Evolutionary conservation across 1,140 invertebrate genomes (phyloP).

Genomic region (Camponotus pennsylvanicus): DNA sequence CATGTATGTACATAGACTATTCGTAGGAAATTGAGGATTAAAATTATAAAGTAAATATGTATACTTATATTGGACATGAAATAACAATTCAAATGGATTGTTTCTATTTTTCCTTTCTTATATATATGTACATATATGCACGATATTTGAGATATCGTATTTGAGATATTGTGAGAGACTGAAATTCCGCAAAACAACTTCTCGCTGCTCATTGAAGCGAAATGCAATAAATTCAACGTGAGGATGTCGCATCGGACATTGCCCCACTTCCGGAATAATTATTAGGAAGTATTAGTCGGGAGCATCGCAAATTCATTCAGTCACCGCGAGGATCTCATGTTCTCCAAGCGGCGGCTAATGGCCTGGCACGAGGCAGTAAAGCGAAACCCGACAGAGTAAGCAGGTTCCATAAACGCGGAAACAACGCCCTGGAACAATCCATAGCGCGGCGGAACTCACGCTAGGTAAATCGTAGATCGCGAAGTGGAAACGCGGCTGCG

Average conservation of each 20-base stretch:
- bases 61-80: background rate
- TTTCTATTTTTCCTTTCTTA: background rate
- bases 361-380: conserved; percentile 48
- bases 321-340: conserved; percentile 22
- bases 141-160: background rate
- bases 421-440: conserved; percentile 48
- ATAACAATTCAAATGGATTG: background rate
- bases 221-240: conserved; percentile 26
- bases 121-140: background rate
- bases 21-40: background rate
- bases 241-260: conserved; percentile 1
- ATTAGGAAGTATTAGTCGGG: conserved; percentile 52
- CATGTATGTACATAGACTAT: background rate
- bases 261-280: conserved; percentile 51
- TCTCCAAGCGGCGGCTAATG: conserved; percentile 52
- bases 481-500: conserved; percentile 18
- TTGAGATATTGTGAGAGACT: background rate
- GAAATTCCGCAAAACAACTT: background rate
- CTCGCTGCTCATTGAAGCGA: conserved; percentile 2
- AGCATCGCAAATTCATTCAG: conserved; percentile 54
- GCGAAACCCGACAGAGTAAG: conserved; percentile 52
- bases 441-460: conserved; percentile 28
- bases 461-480: conserved; percentile 38
- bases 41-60: background rate
- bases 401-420: conserved; percentile 57